Conservation (phyloP, 2,888 invertebrate species). For the Griposia aprilina region DNA sequence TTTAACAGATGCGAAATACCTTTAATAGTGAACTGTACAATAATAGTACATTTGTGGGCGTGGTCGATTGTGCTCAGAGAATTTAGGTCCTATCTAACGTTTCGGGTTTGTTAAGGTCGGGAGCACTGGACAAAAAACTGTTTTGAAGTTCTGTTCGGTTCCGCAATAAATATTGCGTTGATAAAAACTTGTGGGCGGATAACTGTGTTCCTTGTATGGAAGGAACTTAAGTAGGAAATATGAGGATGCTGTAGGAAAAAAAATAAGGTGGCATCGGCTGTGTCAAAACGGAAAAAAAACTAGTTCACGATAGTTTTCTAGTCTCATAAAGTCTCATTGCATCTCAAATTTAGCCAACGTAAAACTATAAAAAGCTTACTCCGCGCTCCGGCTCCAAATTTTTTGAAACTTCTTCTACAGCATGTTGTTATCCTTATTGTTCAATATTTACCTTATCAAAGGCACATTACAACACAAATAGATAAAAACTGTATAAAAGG, state of each 20-base stretch:
- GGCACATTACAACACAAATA: conserved; percentile 51
- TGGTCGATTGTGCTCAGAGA: conserved; percentile 82
- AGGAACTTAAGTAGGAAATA: conserved; percentile 62
- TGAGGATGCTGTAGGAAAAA: conserved; percentile 37
- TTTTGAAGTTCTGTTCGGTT: conserved; percentile 60
- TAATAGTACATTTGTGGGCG: conserved; percentile 83
- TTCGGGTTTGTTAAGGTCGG: conserved; percentile 58
- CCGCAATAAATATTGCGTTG: conserved; percentile 69
- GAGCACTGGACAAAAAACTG: conserved; percentile 53
- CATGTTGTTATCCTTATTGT: conserved; percentile 47
- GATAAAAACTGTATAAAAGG: conserved; percentile 53
- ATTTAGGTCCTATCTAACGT: conserved; percentile 78
- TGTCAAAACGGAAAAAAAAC: background rate
- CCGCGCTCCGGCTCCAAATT: background rate
- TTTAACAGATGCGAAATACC: conserved; percentile 89
- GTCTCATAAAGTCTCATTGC: background rate
- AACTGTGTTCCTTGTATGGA: conserved; percentile 52
- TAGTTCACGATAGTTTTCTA: background rate
- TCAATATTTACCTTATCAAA: conserved; percentile 65
- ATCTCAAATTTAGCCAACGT: background rate
- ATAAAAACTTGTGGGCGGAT: conserved; percentile 63
- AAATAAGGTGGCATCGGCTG: conserved; percentile 14
- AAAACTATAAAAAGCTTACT: background rate
- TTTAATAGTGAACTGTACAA: conserved; percentile 71
- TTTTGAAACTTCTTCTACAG: background rate